Evolutionary conservation across 2,797 vertebrate genomes (phyloP).

Genomic region (Columba guinea): DNA sequence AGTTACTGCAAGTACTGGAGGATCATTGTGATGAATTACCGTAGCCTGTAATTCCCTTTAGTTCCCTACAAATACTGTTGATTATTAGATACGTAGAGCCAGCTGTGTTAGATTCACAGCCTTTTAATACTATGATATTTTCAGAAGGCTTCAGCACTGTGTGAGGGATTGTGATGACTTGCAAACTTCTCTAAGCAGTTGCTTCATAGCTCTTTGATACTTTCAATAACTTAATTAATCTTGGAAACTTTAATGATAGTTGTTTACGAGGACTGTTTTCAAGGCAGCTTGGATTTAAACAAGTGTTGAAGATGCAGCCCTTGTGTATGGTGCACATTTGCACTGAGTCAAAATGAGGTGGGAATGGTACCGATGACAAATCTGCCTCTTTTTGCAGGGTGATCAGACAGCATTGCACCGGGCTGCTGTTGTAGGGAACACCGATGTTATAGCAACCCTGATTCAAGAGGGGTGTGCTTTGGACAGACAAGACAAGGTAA

Average conservation of each 20-base stretch:
- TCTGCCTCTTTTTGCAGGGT: conserved; percentile 77
- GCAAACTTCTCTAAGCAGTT: neutral
- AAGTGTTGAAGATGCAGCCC: neutral
- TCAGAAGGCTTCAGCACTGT: neutral
- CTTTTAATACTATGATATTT: neutral
- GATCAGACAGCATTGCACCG: conserved; percentile 94
- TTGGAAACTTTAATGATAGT: neutral
- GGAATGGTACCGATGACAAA: neutral
- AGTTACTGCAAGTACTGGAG: conserved; percentile 10
- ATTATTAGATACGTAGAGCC: neutral
- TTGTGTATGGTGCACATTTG: neutral
- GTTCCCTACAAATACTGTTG: neutral
- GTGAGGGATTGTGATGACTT: neutral
- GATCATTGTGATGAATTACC: neutral
- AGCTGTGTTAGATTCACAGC: neutral
- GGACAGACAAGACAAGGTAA: conserved; percentile 96
- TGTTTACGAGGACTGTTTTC: neutral
- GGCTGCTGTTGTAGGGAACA: conserved; percentile 91
- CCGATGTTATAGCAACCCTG: conserved; percentile 86
- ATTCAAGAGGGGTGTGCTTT: conserved; percentile 93
- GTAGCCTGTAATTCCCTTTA: conserved; percentile 5
- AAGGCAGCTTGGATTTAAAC: neutral
- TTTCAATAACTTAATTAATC: neutral
- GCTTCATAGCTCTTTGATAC: neutral
- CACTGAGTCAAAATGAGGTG: neutral